Evolutionary conservation across 2,113 vertebrate species (phyloP).

Genomic region (Microcebus griseorufus): DNA sequence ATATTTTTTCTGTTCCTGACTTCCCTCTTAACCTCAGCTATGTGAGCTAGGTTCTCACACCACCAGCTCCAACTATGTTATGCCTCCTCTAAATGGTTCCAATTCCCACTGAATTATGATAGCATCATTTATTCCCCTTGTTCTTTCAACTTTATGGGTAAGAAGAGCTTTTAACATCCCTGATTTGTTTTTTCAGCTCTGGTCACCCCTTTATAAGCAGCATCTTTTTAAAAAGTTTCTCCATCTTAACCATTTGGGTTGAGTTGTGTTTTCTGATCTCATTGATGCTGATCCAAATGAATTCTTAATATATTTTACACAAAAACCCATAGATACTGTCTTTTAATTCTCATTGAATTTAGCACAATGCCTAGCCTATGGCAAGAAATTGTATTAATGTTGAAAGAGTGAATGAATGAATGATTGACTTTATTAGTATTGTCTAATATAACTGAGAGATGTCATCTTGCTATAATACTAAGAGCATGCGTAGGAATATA

Average conservation of each 20-base stretch:
- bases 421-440: neutral
- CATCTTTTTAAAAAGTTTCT: neutral
- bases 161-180: neutral
- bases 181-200: neutral
- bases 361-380: neutral
- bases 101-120: neutral
- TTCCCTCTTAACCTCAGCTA: neutral
- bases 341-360: neutral
- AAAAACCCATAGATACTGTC: neutral
- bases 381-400: neutral
- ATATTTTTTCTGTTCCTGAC: neutral
- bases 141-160: neutral
- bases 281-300: neutral
- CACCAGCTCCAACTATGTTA: neutral
- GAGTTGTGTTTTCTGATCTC: neutral
- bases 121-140: neutral
- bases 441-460: neutral
- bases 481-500: neutral
- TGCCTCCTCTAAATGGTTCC: neutral
- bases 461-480: neutral
- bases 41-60: neutral
- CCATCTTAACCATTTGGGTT: neutral
- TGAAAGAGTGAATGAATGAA: neutral
- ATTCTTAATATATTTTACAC: neutral
- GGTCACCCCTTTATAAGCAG: neutral